Conservation (phyloP, 2,113 vertebrate species). For the Climacteris rufus region DNA sequence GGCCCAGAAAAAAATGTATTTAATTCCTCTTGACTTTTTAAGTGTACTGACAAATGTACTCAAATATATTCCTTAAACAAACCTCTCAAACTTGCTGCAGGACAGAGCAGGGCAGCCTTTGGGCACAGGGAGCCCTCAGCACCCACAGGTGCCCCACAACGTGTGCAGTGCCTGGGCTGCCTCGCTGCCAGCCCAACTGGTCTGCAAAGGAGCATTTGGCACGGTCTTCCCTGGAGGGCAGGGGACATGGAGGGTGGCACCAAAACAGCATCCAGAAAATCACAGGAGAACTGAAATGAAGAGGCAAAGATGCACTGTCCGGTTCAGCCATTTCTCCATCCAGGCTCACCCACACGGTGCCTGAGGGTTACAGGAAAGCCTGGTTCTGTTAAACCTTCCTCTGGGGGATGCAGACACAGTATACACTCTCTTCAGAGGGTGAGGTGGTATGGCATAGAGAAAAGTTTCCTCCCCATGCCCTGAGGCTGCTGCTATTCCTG, state of each 20-base stretch:
- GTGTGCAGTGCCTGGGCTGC: background rate
- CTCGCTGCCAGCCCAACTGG: background rate
- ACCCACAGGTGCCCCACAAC: background rate
- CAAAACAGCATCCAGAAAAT: background rate
- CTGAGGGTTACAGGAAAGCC: background rate
- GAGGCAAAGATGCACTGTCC: background rate
- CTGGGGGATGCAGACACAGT: background rate
- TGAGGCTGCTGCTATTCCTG: background rate
- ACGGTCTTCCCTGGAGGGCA: rapidly evolving
- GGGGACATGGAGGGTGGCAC: rapidly evolving
- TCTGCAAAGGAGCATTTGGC: background rate
- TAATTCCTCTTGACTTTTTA: background rate
- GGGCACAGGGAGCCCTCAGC: background rate
- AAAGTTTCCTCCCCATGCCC: background rate
- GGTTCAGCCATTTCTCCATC: background rate
- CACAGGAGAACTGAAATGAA: rapidly evolving
- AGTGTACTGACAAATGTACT: background rate
- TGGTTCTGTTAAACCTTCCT: background rate
- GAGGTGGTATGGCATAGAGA: background rate
- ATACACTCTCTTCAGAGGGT: background rate
- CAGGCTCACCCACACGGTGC: background rate
- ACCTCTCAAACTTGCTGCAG: background rate
- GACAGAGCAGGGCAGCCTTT: background rate
- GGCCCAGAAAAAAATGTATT: background rate
- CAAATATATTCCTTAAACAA: background rate